Conservation (phyloP, 2,113 vertebrate genomes). For the Sander lucioperca region DNA sequence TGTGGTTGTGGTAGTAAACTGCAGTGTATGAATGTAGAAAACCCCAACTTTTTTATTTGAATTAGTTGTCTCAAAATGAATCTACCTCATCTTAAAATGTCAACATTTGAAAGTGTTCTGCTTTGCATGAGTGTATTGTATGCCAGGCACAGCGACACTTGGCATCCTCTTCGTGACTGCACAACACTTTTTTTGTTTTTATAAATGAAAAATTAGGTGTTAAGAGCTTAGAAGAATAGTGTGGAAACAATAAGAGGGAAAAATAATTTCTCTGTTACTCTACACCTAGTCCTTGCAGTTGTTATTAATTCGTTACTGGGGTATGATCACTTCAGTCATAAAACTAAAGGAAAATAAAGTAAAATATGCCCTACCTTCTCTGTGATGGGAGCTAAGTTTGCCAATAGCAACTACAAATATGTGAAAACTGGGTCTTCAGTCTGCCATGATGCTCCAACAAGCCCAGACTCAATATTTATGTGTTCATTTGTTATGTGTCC, state of each 20-base stretch:
- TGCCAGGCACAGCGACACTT: not conserved
- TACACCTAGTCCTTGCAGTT: not conserved
- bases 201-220: not conserved
- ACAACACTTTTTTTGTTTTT: not conserved
- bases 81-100: not conserved
- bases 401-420: slow-evolving; percentile 10
- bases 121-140: not conserved
- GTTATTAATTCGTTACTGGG: not conserved
- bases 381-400: not conserved
- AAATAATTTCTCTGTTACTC: not conserved
- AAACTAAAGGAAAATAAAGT: not conserved
- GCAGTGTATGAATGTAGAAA: not conserved
- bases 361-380: not conserved
- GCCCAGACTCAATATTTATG: slow-evolving; percentile 55
- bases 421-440: slow-evolving; percentile 48
- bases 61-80: not conserved
- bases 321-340: not conserved
- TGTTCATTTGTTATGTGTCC: slow-evolving; percentile 72
- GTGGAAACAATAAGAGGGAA: not conserved
- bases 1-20: not conserved
- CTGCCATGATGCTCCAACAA: slow-evolving; percentile 12
- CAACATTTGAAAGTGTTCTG: not conserved
- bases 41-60: not conserved
- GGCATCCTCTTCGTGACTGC: not conserved
- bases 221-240: not conserved